Evolutionary conservation across 2,888 invertebrate species (phyloP).

Genomic region (Phortica okadai): DNA sequence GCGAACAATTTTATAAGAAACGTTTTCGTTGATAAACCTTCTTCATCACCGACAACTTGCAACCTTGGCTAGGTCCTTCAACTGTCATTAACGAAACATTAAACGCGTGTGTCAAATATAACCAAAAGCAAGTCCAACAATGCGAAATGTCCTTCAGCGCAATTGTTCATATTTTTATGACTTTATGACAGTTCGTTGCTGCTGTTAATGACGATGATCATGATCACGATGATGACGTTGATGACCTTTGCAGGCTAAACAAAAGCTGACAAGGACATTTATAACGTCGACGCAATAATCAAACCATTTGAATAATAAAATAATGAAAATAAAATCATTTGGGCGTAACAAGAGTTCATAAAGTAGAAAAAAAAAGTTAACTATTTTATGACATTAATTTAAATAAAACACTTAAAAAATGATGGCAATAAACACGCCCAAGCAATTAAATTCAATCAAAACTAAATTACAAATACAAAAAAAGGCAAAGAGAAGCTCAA

Average conservation of each 20-base stretch:
- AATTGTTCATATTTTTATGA: background rate
- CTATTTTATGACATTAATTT: conserved; percentile 40
- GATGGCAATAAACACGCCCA: conserved; percentile 18
- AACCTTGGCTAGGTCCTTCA: too few relatives aligned
- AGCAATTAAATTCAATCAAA: conserved; percentile 23
- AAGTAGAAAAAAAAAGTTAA: conserved; percentile 12
- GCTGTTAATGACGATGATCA: background rate
- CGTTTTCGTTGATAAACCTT: too few relatives aligned
- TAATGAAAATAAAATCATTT: background rate
- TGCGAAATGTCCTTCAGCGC: background rate
- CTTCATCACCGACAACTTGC: too few relatives aligned
- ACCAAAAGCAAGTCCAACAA: background rate
- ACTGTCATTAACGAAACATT: background rate
- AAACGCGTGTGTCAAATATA: background rate
- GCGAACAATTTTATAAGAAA: too few relatives aligned
- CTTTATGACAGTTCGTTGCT: background rate
- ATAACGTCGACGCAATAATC: background rate
- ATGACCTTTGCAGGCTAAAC: background rate
- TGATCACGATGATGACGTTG: background rate
- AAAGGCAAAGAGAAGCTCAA: background rate
- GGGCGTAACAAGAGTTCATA: background rate
- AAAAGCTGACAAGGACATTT: background rate
- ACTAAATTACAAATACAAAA: background rate
- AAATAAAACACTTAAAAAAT: conserved; percentile 21
- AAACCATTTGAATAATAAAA: background rate